Base-by-base conservation (phyloP, 2,113 vertebrate species). In the Channa maculata region DNA sequence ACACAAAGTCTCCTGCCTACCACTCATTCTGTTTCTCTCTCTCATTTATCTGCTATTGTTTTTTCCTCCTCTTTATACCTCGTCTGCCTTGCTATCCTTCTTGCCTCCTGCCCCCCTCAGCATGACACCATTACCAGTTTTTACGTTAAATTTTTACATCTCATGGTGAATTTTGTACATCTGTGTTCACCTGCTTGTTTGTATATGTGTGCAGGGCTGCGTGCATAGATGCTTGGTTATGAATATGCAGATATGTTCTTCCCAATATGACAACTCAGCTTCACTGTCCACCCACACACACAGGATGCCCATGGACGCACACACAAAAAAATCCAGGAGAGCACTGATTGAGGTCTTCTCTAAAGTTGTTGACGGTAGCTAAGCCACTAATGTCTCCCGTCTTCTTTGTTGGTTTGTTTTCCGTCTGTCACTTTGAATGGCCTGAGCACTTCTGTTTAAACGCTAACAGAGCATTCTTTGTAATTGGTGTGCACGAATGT, bases 161-260 rank as follows among this genome's bases (percentile, higher is more conserved):
- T 63, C 41, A 3, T 8, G 4, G 24, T 39, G 51, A 38, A 51
- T 75, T 49, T 39, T 63, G 14, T 59, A 10, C 39, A 15, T 15
- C 15, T 49, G 65, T 46, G 48, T 49, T 61, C 53, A 65, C 39
- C 49, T 75, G 65, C 65, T 34, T 77, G 68, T 53, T 41, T 37
- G 46, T 50, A 45, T 48, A 13, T 57, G 44, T 38, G 12, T 55
- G 65, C 9, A 63, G n/a, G 63, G 14, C 51, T 67, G 45, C 58
- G 6, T 45, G 57, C 24, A 58, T 60, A 69, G 80, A 71, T 81
- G 51, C 45, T 78, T 41, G 75, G 59, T 84, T 80, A 86, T 85
- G 82, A 89, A 89, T 89, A 86, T 88, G 86, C 85, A 91, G 86
- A 84, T 72, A 86, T 89, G 86, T 89, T 86, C 85, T 73, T 59